Percentiles rank a stretch among this genome's conserved stretches.
Conservation (phyloP, 2,888 invertebrate genomes). For the Pheosia gnoma region DNA sequence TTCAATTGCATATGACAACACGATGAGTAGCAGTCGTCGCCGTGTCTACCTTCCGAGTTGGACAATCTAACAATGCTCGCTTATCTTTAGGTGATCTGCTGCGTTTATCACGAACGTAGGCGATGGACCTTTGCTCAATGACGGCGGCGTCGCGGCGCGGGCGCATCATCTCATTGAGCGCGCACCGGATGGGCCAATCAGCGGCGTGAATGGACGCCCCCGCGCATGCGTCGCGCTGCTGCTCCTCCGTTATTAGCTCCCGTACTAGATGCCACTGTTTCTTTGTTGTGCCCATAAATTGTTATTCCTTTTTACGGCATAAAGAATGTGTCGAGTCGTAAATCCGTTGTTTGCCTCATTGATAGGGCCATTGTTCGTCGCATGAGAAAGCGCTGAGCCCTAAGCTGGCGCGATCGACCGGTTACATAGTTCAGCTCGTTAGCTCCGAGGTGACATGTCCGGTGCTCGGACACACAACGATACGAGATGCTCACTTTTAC, state of each 20-base stretch:
- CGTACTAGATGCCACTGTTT: constrained; percentile 73
- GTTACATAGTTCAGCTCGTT: constrained; percentile 56
- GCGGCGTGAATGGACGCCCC: constrained; percentile 83
- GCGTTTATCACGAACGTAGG: constrained; percentile 75
- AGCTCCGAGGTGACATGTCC: constrained; percentile 57
- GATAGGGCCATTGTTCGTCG: constrained; percentile 63
- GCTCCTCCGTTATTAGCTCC: constrained; percentile 72
- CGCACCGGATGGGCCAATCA: constrained; percentile 84
- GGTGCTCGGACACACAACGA: constrained; percentile 27
- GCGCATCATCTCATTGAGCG: constrained; percentile 83
- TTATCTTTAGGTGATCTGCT: constrained; percentile 57
- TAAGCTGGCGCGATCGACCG: constrained; percentile 51
- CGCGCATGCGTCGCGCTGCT: constrained; percentile 63
- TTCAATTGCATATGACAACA: constrained; percentile 8
- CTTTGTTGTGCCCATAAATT: constrained; percentile 79
- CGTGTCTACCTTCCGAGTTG: constrained; percentile 27
- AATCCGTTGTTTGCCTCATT: constrained; percentile 68
- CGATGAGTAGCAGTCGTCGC: constrained; percentile 20
- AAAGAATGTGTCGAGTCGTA: constrained; percentile 71
- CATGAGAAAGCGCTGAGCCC: constrained; percentile 50
- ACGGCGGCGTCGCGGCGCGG: constrained; percentile 71
- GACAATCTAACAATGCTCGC: constrained; percentile 43
- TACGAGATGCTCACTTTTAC: constrained; percentile 19
- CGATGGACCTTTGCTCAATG: constrained; percentile 82
- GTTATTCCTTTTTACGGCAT: constrained; percentile 75